phyloP scores from a whole-genome alignment of 2,113 vertebrate genomes.

The Hydropotes inermis region DNA sequence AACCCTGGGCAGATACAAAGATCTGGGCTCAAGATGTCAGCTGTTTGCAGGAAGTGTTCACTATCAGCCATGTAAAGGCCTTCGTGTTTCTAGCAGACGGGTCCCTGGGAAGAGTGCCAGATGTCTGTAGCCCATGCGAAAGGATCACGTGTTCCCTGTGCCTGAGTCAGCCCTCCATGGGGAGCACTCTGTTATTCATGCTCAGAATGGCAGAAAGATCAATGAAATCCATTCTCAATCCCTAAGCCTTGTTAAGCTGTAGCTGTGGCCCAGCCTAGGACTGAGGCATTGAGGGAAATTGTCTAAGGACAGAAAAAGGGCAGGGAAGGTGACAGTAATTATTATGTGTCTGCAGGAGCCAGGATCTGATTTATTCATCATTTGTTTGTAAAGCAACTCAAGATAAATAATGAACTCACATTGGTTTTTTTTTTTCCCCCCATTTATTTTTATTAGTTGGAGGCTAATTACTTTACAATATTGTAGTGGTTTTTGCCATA shows the following conservation, averaged over 20 bases:
- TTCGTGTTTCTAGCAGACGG: not conserved
- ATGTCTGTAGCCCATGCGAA: conserved; percentile 15
- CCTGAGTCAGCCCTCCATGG: not conserved
- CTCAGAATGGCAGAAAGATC: conserved; percentile 21
- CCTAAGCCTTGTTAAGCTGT: not conserved
- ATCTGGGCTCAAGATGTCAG: not conserved
- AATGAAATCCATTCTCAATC: not conserved
- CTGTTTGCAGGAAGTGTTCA: conserved; percentile 1
- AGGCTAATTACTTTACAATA: too few relatives aligned
- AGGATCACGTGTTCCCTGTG: not conserved
- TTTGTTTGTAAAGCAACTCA: not conserved
- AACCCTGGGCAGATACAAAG: not conserved
- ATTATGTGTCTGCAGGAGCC: not conserved
- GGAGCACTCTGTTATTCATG: not conserved
- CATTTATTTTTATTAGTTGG: too few relatives aligned
- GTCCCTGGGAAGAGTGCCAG: conserved; percentile 14
- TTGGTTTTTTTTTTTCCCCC: too few relatives aligned
- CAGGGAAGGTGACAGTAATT: not conserved
- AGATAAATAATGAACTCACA: not conserved
- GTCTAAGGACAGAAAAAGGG: not conserved
- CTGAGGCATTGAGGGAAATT: not conserved
- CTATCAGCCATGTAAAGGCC: not conserved
- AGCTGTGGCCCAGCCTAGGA: not conserved
- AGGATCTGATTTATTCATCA: not conserved
- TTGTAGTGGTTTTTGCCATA: too few relatives aligned